A percentile compares a stretch with the other conserved stretches of the same genome.
Evolutionary conservation across 2,113 vertebrate species (phyloP).

Genomic region (Mobula birostris): DNA sequence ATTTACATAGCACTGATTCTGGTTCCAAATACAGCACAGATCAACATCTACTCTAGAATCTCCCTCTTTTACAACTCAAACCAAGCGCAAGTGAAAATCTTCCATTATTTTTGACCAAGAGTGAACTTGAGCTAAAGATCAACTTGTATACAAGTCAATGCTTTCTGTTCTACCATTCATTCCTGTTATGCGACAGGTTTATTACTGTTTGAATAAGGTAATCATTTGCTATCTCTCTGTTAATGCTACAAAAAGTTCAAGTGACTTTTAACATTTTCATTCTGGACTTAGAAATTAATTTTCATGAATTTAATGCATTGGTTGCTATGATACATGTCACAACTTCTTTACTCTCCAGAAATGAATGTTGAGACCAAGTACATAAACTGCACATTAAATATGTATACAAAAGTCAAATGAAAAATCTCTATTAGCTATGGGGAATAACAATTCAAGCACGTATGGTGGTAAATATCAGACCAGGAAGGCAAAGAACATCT

Average conservation of each 20-base stretch:
- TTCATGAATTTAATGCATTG: constrained; percentile 58
- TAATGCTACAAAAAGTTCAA: constrained; percentile 42
- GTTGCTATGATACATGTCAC: constrained; percentile 61
- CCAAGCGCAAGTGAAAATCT: background rate
- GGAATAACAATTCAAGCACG: background rate
- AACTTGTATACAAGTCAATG: background rate
- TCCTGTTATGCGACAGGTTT: background rate
- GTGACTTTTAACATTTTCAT: constrained; percentile 57
- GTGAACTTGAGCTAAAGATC: background rate
- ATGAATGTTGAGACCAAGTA: background rate
- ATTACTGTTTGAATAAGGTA: background rate
- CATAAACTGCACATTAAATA: background rate
- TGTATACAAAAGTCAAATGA: background rate
- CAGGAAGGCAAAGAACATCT: background rate
- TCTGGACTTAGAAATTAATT: constrained; percentile 58
- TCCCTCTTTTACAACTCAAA: background rate
- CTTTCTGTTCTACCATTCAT: background rate
- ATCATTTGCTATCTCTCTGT: background rate
- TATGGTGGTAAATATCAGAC: background rate
- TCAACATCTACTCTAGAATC: background rate
- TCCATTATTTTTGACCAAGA: background rate
- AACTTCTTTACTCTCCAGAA: constrained; percentile 43
- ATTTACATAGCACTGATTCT: no score
- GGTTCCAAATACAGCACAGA: background rate
- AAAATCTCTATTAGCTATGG: background rate